Evolutionary conservation across 2,888 invertebrate species (phyloP), one percentile per base, ranked within the genome.

Genomic region (Drosophila aldrichi): DNA sequence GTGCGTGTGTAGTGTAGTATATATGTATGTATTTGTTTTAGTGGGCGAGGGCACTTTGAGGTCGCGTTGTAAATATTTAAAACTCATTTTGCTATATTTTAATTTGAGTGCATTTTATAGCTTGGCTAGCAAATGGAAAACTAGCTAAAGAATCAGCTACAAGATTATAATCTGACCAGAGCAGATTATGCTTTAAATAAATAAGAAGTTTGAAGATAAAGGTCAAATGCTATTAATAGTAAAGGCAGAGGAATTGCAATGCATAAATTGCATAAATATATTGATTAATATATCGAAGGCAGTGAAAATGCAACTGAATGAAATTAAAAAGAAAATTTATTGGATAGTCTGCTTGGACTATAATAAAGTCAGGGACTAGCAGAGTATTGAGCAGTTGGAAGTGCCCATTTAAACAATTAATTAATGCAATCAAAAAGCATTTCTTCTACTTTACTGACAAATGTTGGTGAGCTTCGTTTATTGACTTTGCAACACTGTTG

Each of bases 11-110:
- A 8, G 29, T 29, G 8, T 29, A 29, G 29, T 29, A 9, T 29
- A 29, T 2, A 29, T 29, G 43, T 25, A 57, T 63, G 44, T 20
- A 46, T 38, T 43, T 44, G 69, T 51, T 16, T 40, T 32, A 32
- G 57, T 57, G n/a, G n/a, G 29, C n/a, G 48, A 25, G 40, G 34
- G 51, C 25, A 64, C 52, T 71, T 64, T 70, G 67, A 65, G 77
- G 66, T 73, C 67, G 56, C 57, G 59, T 62, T 75, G 62, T 80
- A 73, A 82, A 88, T 88, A 86, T 83, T 83, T 86, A 68, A 86
- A 70, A 70, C 83, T 77, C 72, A 82, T 75, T 77, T 82, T 66
- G 54, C 25, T 60, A 49, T 54, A 60, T 70, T 71, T 81, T 71
- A 74, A 69, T 70, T 79, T 79, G 68, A 65, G 69, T 69, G 68